Conservation (phyloP, 1,140 invertebrate genomes). For the Triops longicaudatus region DNA sequence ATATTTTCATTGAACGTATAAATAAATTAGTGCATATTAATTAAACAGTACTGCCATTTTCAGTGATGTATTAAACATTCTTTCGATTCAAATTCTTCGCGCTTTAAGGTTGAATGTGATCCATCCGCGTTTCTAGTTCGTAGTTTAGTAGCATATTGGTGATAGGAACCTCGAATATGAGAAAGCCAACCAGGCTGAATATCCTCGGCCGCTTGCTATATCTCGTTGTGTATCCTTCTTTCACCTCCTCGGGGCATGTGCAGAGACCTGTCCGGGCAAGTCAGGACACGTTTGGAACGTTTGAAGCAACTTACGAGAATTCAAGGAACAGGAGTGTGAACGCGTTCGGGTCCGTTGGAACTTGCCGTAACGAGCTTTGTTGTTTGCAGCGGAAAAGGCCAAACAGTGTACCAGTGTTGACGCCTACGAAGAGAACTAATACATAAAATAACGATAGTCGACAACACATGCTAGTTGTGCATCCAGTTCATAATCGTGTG, state of each 20-base stretch:
- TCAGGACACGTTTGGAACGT: background rate
- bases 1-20: too few relatives aligned
- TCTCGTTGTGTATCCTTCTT: background rate
- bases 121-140: too few relatives aligned
- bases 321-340: background rate
- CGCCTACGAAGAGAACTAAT: background rate
- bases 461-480: background rate
- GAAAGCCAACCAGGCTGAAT: too few relatives aligned
- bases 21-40: too few relatives aligned
- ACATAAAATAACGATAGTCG: background rate
- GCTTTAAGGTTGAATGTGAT: too few relatives aligned
- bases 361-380: background rate
- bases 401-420: background rate
- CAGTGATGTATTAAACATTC: too few relatives aligned
- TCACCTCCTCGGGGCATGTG: background rate
- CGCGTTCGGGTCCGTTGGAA: background rate
- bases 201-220: too few relatives aligned
- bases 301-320: background rate
- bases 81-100: too few relatives aligned
- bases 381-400: background rate
- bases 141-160: too few relatives aligned
- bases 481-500: background rate
- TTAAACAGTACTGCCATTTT: too few relatives aligned
- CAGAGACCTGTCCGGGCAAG: background rate
- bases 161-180: too few relatives aligned